A percentile compares a stretch with the other conserved stretches of the same genome.
These are phyloP conservation scores for Byasa hedistus DNA, from an alignment of 2,888 invertebrate genomes.

Conservation along the genomic window DNA sequence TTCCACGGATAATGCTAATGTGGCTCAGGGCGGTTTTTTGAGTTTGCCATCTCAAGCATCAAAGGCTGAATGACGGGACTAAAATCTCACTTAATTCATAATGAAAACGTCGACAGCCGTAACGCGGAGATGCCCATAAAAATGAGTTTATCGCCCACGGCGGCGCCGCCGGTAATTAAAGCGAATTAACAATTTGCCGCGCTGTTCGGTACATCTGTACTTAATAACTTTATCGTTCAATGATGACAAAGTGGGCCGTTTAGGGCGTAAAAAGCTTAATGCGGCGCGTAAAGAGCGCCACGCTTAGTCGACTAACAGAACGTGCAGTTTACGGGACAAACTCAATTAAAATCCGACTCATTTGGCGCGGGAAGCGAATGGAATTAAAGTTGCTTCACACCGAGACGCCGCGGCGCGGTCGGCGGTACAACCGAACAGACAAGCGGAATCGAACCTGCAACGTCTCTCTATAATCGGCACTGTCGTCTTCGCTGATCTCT, in stretches of 20 bases:
- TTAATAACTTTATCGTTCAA: conserved; percentile 67
- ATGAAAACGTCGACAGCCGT: conserved; percentile 66
- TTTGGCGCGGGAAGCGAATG: conserved; percentile 58
- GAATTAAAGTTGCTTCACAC: conserved; percentile 70
- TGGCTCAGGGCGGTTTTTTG: conserved; percentile 35
- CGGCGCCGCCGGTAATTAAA: conserved; percentile 66
- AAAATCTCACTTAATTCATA: conserved; percentile 63
- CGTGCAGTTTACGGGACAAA: conserved; percentile 59
- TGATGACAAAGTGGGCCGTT: conserved; percentile 48
- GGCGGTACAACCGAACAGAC: conserved; percentile 45
- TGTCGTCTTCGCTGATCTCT: too few species aligned
- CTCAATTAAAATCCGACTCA: conserved; percentile 72
- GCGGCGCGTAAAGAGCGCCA: conserved; percentile 49
- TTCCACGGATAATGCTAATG: conserved; percentile 34
- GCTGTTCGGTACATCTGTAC: conserved; percentile 64
- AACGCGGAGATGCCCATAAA: conserved; percentile 63
- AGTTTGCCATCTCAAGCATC: conserved; percentile 36
- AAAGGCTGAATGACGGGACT: conserved; percentile 38
- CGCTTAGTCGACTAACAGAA: conserved; percentile 64
- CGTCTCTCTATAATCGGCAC: too few species aligned
- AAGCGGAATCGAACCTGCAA: too few species aligned
- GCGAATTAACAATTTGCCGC: conserved; percentile 68
- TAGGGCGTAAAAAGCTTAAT: conserved; percentile 50
- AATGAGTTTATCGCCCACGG: conserved; percentile 62
- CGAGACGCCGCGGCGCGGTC: conserved; percentile 43